phyloP scores from a whole-genome alignment of 2,113 vertebrate genomes.

The Salvator merianae region DNA sequence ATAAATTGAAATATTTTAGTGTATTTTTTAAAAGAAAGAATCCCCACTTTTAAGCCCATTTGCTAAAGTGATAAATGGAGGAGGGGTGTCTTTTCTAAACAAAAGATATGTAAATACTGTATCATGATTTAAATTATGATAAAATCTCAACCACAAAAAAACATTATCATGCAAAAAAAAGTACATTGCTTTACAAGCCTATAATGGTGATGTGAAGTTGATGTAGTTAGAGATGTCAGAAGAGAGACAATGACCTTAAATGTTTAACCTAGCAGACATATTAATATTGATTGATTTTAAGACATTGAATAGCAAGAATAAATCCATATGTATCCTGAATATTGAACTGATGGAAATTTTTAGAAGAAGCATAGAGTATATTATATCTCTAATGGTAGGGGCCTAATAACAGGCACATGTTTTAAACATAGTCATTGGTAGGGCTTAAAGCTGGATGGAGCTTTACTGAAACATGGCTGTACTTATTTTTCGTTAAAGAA shows the following conservation, averaged over 20 bases:
- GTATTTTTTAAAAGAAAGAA: conserved; percentile 61
- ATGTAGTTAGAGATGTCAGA: conserved; percentile 80
- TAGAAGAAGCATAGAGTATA: conserved; percentile 63
- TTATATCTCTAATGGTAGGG: conserved; percentile 56
- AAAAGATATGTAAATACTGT: conserved; percentile 83
- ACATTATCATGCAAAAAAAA: conserved; percentile 79
- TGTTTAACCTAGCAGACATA: conserved; percentile 76
- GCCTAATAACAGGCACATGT: conserved; percentile 54
- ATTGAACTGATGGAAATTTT: conserved; percentile 72
- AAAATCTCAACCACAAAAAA: conserved; percentile 80
- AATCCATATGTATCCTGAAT: conserved; percentile 64
- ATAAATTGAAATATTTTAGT: conserved; percentile 82
- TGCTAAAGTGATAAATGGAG: conserved; percentile 78
- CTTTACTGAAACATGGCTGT: conserved; percentile 56
- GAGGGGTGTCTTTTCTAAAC: conserved; percentile 75
- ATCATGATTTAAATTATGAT: conserved; percentile 83
- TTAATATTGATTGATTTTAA: conserved; percentile 78
- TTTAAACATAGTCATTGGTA: conserved; percentile 64
- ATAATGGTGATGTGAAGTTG: conserved; percentile 81
- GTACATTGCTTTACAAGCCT: conserved; percentile 75
- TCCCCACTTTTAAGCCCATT: conserved; percentile 66
- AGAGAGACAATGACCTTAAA: conserved; percentile 82
- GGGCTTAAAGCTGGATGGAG: conserved; percentile 46
- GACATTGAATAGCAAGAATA: conserved; percentile 65
- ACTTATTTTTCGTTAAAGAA: conserved; percentile 56